Base-by-base conservation (phyloP, 2,797 vertebrate genomes). In the Rhyacichthys aspro region DNA sequence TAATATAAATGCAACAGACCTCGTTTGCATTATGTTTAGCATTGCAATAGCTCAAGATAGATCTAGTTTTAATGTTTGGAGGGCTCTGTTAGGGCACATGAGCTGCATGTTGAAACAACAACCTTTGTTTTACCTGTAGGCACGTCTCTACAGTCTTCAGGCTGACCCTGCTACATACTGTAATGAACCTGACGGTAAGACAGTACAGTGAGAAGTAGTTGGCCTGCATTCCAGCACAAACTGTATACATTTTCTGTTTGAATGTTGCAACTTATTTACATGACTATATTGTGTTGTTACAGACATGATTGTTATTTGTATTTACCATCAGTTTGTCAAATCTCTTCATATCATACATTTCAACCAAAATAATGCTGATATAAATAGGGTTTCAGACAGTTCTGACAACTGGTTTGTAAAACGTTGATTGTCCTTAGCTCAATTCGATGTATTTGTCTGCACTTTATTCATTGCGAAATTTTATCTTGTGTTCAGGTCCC, bases 111-210 rank as follows among this genome's bases (percentile, higher is more conserved):
- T 32, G 11, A 34, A 48, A 49, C 16, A 0, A 43, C 56, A 74
- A 16, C 14, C 5, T 76, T 36, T 81, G 7, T 67, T 59, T 77
- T 41, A 16, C 74, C 82, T 85, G 36, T 72, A 99, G 98, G 96
- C 98, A 59, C 96, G 97, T 37, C 94, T 99, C 56, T 99, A 99
- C 89, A 95, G 94, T 88, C 90, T 99, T 56, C 98, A 99, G 85
- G 97, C 96, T 1, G 97, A 99, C 72, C 97, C 98, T 0, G 98
- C 96, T 14, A 99, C 98, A 5, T 99, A 99, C 90, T 99, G 98
- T 94, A 99, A 99, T 0, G 97, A 99, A 80, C 96, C 97, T 2
- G 98, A 99, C 19, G 98, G 98, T 98, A 89, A 87, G 85, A 38
- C 28, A 42, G 7, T 1, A 23, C 17, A 45, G 0, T 11, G 36